Conservation (phyloP, 2,888 invertebrate species). For the Molorchus minor region DNA sequence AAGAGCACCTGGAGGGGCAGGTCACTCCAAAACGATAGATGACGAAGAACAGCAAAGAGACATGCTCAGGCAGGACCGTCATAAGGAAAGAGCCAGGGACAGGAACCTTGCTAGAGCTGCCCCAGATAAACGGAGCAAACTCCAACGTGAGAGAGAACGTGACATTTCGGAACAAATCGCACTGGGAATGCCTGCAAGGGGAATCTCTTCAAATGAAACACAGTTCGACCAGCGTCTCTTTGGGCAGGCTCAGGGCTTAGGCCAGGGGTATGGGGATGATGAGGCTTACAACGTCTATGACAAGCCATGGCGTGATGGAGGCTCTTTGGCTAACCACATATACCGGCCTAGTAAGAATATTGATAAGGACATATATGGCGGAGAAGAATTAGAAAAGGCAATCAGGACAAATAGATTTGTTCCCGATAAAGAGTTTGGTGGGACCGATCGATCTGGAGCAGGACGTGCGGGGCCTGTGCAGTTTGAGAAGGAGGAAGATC, state of each 20-base stretch:
- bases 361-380: constrained; percentile 91
- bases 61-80: constrained; percentile 85
- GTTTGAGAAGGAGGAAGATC: constrained; percentile 92
- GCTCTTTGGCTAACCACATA: constrained; percentile 86
- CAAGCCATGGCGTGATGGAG: constrained; percentile 95
- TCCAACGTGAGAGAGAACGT: constrained; percentile 90
- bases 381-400: constrained; percentile 87
- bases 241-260: constrained; percentile 93
- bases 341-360: constrained; percentile 88
- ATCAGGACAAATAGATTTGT: constrained; percentile 93
- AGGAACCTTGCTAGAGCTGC: constrained; percentile 92
- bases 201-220: constrained; percentile 72
- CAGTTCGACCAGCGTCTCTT: constrained; percentile 96
- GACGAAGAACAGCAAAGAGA: constrained; percentile 86
- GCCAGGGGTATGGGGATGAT: constrained; percentile 90
- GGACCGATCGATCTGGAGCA: constrained; percentile 78
- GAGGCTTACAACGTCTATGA: constrained; percentile 98
- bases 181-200: constrained; percentile 88
- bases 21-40: constrained; percentile 51
- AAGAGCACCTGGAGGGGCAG: constrained; percentile 56
- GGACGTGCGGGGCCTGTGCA: constrained; percentile 93
- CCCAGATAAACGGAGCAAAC: constrained; percentile 90
- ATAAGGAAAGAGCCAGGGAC: constrained; percentile 91
- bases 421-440: constrained; percentile 96
- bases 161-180: constrained; percentile 99